Evolutionary conservation across 2,888 invertebrate genomes (phyloP).

Genomic region (Mythimna impura): DNA sequence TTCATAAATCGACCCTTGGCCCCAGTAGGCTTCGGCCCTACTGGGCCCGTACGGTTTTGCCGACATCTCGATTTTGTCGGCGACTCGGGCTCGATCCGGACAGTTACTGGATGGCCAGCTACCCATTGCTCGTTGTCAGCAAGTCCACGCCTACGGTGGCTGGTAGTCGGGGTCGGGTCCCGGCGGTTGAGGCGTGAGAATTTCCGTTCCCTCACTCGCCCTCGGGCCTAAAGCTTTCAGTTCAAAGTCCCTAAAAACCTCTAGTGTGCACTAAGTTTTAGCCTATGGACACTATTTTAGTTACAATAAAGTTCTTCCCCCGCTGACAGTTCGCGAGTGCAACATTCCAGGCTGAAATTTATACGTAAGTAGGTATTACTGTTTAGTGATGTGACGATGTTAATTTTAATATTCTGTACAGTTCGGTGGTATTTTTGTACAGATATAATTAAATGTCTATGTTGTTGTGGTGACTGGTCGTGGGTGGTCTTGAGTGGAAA

Average conservation of each 20-base stretch:
- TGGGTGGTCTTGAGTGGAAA: constrained; percentile 18
- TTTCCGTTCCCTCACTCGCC: no score
- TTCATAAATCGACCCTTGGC: no score
- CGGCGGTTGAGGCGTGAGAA: no score
- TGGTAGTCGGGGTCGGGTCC: no score
- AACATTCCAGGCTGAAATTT: constrained; percentile 55
- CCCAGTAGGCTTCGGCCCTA: no score
- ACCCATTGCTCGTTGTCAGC: no score
- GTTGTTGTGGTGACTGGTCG: not conserved
- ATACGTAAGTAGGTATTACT: constrained; percentile 24
- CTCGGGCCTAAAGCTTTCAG: no score
- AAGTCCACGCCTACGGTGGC: no score
- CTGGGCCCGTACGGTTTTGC: no score
- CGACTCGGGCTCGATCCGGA: no score
- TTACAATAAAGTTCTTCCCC: constrained; percentile 29
- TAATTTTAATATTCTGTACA: constrained; percentile 10
- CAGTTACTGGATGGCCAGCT: no score
- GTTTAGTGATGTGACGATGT: constrained; percentile 28
- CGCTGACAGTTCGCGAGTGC: constrained; percentile 50
- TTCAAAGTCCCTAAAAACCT: not conserved
- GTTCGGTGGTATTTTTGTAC: not conserved
- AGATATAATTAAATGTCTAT: not conserved
- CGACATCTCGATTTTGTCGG: no score
- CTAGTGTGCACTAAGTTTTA: not conserved
- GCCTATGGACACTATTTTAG: constrained; percentile 22